Conservation (phyloP, 2,113 vertebrate genomes). For the Hiodon tergisus region DNA sequence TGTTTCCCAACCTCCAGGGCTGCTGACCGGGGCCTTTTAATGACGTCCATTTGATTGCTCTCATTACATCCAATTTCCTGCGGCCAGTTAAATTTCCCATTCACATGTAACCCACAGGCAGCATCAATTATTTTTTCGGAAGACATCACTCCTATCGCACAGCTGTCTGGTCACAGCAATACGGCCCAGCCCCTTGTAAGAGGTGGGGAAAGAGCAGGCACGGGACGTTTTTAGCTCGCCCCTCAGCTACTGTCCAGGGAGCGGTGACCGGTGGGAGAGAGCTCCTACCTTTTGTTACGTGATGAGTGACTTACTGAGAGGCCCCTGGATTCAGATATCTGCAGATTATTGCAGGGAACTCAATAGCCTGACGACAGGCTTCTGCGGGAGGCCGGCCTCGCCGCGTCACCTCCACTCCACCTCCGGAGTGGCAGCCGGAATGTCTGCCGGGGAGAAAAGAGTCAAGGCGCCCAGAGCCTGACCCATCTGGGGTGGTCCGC, state of each 20-base stretch:
- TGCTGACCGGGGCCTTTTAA: neutral
- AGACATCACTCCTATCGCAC: neutral
- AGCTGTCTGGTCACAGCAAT: neutral
- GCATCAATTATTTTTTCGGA: neutral
- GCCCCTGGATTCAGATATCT: too few relatives aligned
- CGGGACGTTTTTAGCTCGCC: too few relatives aligned
- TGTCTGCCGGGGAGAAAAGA: neutral
- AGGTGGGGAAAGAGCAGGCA: too few relatives aligned
- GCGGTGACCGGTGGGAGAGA: too few relatives aligned
- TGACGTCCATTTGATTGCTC: neutral
- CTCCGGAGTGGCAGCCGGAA: neutral
- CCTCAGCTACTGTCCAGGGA: too few relatives aligned
- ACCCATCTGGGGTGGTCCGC: neutral
- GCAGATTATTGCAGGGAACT: too few relatives aligned
- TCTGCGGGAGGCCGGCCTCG: too few relatives aligned
- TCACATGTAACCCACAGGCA: neutral
- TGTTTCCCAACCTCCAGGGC: neutral
- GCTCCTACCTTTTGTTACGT: too few relatives aligned
- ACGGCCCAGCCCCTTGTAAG: neutral
- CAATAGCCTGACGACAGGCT: too few relatives aligned
- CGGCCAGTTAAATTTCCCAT: neutral
- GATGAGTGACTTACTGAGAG: too few relatives aligned
- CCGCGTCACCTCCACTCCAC: neutral
- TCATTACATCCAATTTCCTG: conserved; percentile 13
- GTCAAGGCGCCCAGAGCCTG: neutral